Percentiles rank a stretch among this genome's conserved stretches.
These are phyloP conservation scores for Boulengeromyrus knoepffleri DNA, from an alignment of 2,113 vertebrate genomes.

Conservation along the genomic window DNA sequence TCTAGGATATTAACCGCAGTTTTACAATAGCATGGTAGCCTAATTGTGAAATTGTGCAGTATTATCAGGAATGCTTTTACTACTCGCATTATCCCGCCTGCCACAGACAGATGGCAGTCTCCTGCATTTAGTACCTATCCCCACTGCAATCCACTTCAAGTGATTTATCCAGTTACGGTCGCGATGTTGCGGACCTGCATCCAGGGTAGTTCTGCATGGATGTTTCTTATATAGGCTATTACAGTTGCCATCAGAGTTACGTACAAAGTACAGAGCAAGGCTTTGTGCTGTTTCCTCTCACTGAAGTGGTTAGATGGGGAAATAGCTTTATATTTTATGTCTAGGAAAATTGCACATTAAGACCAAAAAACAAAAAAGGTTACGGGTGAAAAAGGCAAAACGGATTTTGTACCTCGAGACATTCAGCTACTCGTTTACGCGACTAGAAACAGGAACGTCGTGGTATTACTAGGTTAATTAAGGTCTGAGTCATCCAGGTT, in stretches of 20 bases:
- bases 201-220: neutral
- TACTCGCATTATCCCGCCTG: neutral
- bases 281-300: neutral
- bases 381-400: neutral
- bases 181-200: neutral
- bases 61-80: neutral
- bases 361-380: neutral
- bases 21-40: neutral
- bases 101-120: conserved; percentile 10
- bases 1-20: neutral
- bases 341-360: neutral
- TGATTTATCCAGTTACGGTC: neutral
- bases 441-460: neutral
- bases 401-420: neutral
- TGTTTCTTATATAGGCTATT: neutral
- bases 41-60: neutral
- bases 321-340: neutral
- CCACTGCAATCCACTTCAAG: neutral
- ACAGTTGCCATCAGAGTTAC: neutral
- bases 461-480: neutral
- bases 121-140: neutral
- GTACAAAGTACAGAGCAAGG: neutral
- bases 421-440: neutral
- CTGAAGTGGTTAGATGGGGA: neutral
- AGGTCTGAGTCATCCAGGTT: conserved; percentile 8